phyloP scores from a whole-genome alignment of 2,888 invertebrate genomes.

The Andricus curvator region DNA sequence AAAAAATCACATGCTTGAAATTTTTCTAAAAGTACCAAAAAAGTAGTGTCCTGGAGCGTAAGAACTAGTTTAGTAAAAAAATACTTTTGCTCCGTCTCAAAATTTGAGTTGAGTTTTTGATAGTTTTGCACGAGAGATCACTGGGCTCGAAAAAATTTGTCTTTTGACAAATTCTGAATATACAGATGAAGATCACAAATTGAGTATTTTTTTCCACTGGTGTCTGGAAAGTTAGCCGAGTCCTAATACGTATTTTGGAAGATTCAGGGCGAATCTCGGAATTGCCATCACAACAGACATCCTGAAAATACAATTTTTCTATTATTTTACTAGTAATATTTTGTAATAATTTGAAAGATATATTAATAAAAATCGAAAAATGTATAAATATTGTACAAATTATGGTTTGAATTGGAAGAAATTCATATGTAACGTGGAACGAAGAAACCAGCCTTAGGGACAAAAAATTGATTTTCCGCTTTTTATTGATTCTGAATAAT shows the following conservation, averaged over 20 bases:
- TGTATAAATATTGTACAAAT: neutral
- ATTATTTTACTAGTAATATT: neutral
- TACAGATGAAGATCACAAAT: conserved; percentile 21
- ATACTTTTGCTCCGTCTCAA: neutral
- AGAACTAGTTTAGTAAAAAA: neutral
- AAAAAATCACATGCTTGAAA: too few relatives aligned
- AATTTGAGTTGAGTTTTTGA: neutral
- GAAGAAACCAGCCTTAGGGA: too few relatives aligned
- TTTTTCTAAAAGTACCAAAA: too few relatives aligned
- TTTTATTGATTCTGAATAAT: too few relatives aligned
- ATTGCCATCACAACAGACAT: conserved; percentile 92
- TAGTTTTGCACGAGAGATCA: neutral
- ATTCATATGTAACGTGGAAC: too few relatives aligned
- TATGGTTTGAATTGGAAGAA: neutral
- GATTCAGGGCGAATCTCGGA: conserved; percentile 89
- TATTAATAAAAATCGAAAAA: neutral
- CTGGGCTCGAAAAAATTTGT: neutral
- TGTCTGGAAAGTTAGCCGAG: conserved; percentile 83
- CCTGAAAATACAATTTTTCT: conserved; percentile 80
- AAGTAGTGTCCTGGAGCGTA: neutral
- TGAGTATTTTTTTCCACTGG: neutral
- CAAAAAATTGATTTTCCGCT: too few relatives aligned
- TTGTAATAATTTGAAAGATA: neutral
- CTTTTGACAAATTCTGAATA: neutral
- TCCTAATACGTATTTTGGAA: conserved; percentile 92